Percentiles rank a stretch among this genome's conserved stretches.
Conservation (phyloP, 1,140 invertebrate genomes). For the Pseudomyrmex cubaensis region DNA sequence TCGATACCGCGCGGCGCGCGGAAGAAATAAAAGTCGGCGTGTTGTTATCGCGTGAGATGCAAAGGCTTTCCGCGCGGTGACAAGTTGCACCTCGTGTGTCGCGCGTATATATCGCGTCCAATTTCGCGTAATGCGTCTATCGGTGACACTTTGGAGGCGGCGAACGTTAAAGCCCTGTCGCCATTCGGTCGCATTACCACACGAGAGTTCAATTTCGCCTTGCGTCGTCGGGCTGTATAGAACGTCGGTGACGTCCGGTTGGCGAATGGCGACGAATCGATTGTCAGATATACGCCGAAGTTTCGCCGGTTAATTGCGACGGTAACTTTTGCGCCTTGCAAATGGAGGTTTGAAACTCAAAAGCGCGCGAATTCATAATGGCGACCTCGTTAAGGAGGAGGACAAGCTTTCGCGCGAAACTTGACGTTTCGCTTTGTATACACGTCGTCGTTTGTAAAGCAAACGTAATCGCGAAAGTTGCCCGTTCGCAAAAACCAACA, state of each 20-base stretch:
- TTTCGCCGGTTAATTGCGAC: slow-evolving; percentile 34
- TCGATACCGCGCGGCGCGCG: background rate
- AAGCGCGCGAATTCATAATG: background rate
- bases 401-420: background rate
- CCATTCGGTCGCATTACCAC: slow-evolving; percentile 25
- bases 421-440: background rate
- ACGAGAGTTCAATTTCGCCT: slow-evolving; percentile 40
- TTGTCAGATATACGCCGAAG: background rate
- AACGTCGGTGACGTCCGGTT: slow-evolving; percentile 38
- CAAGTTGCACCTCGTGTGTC: too few relatives aligned
- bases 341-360: slow-evolving; percentile 27
- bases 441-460: background rate
- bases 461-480: too few relatives aligned
- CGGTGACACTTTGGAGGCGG: background rate
- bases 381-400: background rate
- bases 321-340: slow-evolving; percentile 35
- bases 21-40: background rate
- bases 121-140: slow-evolving; percentile 47
- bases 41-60: too few relatives aligned
- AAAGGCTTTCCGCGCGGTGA: too few relatives aligned
- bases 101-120: background rate
- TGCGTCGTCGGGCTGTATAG: background rate
- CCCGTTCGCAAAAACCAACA: too few relatives aligned
- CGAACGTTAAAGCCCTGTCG: slow-evolving; percentile 8
- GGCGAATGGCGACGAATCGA: slow-evolving; percentile 29